Evolutionary conservation across 2,113 vertebrate species (phyloP).

Genomic region (Sitta europaea): DNA sequence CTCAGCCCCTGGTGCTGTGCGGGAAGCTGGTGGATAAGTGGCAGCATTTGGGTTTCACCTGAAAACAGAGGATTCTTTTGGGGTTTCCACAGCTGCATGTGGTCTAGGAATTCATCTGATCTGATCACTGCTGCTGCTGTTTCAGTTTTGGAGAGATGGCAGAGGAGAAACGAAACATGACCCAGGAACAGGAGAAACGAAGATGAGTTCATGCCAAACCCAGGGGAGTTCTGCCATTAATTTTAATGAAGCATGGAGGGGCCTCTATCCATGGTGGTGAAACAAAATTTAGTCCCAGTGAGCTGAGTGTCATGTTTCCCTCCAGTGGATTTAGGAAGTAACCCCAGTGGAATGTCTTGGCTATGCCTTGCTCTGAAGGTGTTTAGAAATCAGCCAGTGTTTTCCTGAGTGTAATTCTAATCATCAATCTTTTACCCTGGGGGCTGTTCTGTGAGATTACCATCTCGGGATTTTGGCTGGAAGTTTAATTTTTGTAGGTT

Average conservation of each 20-base stretch:
- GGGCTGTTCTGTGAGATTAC: neutral
- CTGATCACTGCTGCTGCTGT: neutral
- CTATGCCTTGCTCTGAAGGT: neutral
- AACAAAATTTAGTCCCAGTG: neutral
- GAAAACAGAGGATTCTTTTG: neutral
- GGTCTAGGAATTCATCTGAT: neutral
- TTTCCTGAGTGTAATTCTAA: neutral
- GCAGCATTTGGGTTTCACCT: conserved; percentile 3
- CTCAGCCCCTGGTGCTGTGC: neutral
- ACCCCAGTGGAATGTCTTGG: neutral
- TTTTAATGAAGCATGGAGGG: neutral
- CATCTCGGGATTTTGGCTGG: neutral
- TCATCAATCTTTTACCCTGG: neutral
- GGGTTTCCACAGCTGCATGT: neutral
- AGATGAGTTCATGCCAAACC: neutral
- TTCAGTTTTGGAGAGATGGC: neutral
- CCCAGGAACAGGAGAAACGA: neutral
- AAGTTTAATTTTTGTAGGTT: neutral
- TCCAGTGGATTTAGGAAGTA: neutral
- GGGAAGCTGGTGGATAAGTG: neutral
- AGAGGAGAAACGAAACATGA: conserved; percentile 13
- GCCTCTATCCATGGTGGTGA: neutral
- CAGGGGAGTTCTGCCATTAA: neutral
- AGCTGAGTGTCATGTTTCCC: neutral
- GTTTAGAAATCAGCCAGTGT: neutral